These are phyloP conservation scores for Oppia nitens DNA, from an alignment of 1,140 invertebrate genomes.

Conservation along the genomic window DNA sequence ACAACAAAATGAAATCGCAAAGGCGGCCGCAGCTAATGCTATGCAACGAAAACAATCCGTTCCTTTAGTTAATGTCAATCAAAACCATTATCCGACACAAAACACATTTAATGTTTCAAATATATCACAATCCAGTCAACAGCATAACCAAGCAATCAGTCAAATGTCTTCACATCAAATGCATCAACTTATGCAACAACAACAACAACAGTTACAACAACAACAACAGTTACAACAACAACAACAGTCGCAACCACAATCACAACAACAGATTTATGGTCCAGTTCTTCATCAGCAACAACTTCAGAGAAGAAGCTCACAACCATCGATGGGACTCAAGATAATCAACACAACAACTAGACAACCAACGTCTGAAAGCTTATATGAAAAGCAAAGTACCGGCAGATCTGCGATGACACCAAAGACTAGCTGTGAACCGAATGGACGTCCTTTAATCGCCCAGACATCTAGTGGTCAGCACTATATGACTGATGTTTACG, in stretches of 20 bases:
- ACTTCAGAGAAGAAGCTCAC: not conserved
- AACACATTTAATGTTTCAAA: not conserved
- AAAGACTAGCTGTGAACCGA: not conserved
- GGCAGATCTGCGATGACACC: not conserved
- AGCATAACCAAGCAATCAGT: not conserved
- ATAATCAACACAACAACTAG: not conserved
- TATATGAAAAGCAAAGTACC: not conserved
- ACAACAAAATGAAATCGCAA: constrained; percentile 7
- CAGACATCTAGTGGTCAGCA: not conserved
- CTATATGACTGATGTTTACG: not conserved
- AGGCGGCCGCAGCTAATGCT: constrained; percentile 1
- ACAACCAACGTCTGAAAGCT: not conserved
- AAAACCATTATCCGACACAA: not conserved
- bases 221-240: not conserved
- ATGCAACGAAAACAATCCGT: constrained; percentile 12
- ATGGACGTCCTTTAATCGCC: too few relatives aligned
- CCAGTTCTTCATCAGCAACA: not conserved
- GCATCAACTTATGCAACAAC: not conserved
- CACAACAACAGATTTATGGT: not conserved
- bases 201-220: not conserved
- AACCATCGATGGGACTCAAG: not conserved
- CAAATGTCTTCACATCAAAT: not conserved
- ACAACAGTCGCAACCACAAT: not conserved
- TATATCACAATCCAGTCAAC: not conserved
- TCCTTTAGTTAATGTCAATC: not conserved